phyloP scores from a whole-genome alignment of 2,113 vertebrate species.

The Castor canadensis region DNA sequence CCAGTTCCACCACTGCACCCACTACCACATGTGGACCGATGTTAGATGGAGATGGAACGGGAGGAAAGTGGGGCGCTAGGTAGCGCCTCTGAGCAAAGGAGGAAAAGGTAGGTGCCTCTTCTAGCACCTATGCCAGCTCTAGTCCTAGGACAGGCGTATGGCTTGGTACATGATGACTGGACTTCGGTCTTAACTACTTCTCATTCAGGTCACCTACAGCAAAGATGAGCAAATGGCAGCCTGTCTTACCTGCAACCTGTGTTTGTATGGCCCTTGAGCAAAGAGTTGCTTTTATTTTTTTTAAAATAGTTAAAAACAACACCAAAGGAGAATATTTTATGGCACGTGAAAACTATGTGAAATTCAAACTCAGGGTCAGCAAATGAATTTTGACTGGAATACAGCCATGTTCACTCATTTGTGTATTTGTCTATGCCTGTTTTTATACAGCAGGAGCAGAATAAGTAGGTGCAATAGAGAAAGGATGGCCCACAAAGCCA shows the following conservation, averaged over 20 bases:
- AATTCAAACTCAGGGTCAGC: not conserved
- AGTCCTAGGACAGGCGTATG: rapidly evolving
- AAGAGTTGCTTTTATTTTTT: not conserved
- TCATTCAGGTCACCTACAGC: not conserved
- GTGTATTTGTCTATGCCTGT: not conserved
- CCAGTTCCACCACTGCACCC: not conserved
- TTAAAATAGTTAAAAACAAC: not conserved
- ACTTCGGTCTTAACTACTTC: not conserved
- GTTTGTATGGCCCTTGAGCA: not conserved
- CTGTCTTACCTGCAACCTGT: not conserved
- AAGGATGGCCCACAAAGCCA: not conserved
- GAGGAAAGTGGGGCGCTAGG: too few relatives aligned
- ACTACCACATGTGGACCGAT: not conserved
- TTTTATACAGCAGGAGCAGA: not conserved
- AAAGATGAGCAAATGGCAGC: not conserved
- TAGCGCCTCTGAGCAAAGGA: not conserved
- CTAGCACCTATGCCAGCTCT: not conserved
- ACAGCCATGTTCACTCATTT: not conserved
- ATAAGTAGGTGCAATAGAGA: not conserved
- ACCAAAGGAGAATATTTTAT: not conserved
- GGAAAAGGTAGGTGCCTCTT: too few relatives aligned
- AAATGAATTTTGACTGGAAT: not conserved
- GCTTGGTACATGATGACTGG: not conserved
- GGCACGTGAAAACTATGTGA: not conserved
- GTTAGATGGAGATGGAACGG: not conserved